phyloP scores from a whole-genome alignment of 2,113 vertebrate genomes.

The Glaucomys volans region DNA sequence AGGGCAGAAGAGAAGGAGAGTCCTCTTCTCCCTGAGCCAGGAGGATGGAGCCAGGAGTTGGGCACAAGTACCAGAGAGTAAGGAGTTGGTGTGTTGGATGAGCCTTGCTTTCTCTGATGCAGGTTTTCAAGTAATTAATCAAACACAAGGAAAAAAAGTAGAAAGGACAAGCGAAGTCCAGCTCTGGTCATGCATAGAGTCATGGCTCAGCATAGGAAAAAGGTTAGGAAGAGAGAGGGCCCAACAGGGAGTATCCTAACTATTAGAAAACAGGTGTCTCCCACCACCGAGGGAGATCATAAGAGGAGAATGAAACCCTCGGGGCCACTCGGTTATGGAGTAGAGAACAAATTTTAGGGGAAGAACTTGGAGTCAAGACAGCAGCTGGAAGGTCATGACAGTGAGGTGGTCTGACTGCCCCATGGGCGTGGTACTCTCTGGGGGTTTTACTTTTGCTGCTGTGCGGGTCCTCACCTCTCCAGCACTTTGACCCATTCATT shows the following conservation, averaged over 20 bases:
- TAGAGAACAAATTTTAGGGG: not conserved
- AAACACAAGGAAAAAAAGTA: not conserved
- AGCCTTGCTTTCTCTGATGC: not conserved
- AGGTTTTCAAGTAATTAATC: not conserved
- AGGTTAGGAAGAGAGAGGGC: not conserved
- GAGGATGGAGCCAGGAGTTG: not conserved
- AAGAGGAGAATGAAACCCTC: not conserved
- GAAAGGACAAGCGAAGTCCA: accelerated
- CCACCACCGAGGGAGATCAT: not conserved
- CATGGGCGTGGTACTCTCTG: accelerated
- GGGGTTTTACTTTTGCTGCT: accelerated
- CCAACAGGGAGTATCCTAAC: not conserved
- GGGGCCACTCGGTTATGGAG: accelerated
- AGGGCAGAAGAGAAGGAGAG: not conserved
- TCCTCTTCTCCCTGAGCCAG: not conserved
- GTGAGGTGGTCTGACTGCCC: accelerated
- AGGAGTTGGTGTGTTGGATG: not conserved
- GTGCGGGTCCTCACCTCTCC: not conserved
- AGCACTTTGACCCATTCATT: not conserved
- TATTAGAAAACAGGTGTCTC: not conserved
- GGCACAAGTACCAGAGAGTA: not conserved
- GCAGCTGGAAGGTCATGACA: no score
- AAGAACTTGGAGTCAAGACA: not conserved
- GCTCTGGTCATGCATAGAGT: no score
- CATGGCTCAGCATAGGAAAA: accelerated